Evolutionary conservation across 2,797 vertebrate species (phyloP).

Genomic region (Enteromius paludinosus): DNA sequence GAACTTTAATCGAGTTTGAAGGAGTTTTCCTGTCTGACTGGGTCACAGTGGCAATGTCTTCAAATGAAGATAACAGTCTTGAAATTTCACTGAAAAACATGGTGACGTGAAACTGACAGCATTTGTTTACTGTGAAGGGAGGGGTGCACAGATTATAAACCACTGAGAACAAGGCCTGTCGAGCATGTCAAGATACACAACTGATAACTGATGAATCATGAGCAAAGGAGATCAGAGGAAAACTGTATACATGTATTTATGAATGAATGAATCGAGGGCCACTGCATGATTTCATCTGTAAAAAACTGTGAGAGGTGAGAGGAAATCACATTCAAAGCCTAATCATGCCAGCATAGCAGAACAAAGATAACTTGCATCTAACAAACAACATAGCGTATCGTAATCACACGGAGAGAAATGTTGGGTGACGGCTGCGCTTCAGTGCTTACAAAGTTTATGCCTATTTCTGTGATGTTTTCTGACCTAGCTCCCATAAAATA

Average conservation of each 20-base stretch:
- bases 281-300: neutral
- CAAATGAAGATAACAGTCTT: slow-evolving; percentile 5
- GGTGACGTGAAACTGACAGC: neutral
- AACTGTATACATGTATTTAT: neutral
- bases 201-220: neutral
- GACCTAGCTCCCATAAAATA: neutral
- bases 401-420: slow-evolving; percentile 2
- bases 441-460: neutral
- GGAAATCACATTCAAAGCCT: neutral
- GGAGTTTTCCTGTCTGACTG: neutral
- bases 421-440: neutral
- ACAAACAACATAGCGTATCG: slow-evolving; percentile 5
- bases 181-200: neutral
- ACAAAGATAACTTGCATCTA: slow-evolving; percentile 23
- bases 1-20: neutral
- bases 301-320: neutral
- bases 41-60: slow-evolving; percentile 15
- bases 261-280: neutral
- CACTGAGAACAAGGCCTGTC: neutral
- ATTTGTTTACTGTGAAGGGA: slow-evolving; percentile 22
- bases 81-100: slow-evolving; percentile 35
- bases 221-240: slow-evolving; percentile 7
- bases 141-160: neutral
- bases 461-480: neutral
- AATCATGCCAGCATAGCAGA: neutral